A percentile compares a stretch with the other conserved stretches of the same genome.
Conservation (phyloP, 2,797 vertebrate genomes). For the Protonibea diacanthus region DNA sequence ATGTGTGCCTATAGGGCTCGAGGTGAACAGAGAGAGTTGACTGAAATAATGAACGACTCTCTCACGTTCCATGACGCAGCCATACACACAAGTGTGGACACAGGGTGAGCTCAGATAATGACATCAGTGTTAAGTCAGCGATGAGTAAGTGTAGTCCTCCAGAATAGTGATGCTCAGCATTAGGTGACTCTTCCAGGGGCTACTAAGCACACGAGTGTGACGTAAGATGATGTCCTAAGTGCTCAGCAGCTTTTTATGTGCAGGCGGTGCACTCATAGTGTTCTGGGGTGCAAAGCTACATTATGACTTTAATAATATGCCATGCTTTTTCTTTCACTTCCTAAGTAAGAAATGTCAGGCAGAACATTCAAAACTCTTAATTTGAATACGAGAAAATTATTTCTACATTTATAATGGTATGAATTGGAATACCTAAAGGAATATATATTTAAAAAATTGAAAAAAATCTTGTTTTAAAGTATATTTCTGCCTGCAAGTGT, state of each 20-base stretch:
- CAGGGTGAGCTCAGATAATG: slow-evolving; percentile 66
- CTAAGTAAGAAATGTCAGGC: not conserved
- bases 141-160: slow-evolving; percentile 66
- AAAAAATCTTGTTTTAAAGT: not conserved
- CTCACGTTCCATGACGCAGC: slow-evolving; percentile 24
- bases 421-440: not conserved
- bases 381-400: not conserved
- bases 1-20: slow-evolving; percentile 45
- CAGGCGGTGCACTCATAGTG: slow-evolving; percentile 13
- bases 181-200: slow-evolving; percentile 51
- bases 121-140: slow-evolving; percentile 77
- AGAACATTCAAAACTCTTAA: not conserved
- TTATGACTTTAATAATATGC: slow-evolving; percentile 11
- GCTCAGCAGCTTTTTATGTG: slow-evolving; percentile 63
- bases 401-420: not conserved
- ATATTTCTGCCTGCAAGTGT: not conserved
- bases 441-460: no score
- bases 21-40: slow-evolving; percentile 47
- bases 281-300: not conserved
- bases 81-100: slow-evolving; percentile 23
- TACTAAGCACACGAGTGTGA: slow-evolving; percentile 34
- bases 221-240: slow-evolving; percentile 42
- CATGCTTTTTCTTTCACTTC: not conserved
- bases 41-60: slow-evolving; percentile 65
- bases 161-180: slow-evolving; percentile 57